Base-by-base conservation (phyloP, 1,140 invertebrate genomes). In the Bradynema listronoti region DNA sequence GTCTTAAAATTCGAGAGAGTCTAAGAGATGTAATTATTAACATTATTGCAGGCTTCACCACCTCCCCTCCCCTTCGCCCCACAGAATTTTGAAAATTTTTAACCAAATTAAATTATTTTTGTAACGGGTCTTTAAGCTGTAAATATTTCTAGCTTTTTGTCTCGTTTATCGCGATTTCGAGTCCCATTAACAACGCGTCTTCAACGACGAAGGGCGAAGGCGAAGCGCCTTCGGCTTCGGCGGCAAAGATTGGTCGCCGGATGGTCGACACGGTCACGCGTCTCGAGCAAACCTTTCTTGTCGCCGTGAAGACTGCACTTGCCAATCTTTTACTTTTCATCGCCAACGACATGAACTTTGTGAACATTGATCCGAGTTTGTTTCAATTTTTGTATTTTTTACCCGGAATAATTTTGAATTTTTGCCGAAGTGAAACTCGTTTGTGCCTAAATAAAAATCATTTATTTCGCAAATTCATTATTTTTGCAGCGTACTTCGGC, bases 291-390 rank as follows among this genome's bases (percentile, higher is more conserved):
- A 42, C 22, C 22, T 63, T 55, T 47, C n/a, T 63, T 3, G 50
- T 56, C 14, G 41, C 61, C 5, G 61, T 55, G 7, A 63, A 63
- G 34, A 54, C 61, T 4, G 30, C 60, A 9, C 32, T 65, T 9
- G 61, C 61, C 11, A 63, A 63, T 46, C 46, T 63, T 16, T 36
- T 63, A 1, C 32, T 63, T 1, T 67, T 67, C 42, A 67, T 66
- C 11, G 66, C 66, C 19, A 71, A 33, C 24, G 66, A 68, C 30
- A 59, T 65, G 22, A 68, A 43, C 19, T 68, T 68, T 41, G 56
- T 47, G 2, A 66, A 25, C 16, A 58, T 54, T n/a, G n/a, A 50
- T n/a, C n/a, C 47, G 34, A 32, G 47, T 50, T 27, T 43, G 3
- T 9, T 43, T 50, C 3, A 9, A 5, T 4, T 50, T 3, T 4